These are phyloP conservation scores for Cerastis leucographa DNA, from an alignment of 2,888 invertebrate species.

Conservation along the genomic window DNA sequence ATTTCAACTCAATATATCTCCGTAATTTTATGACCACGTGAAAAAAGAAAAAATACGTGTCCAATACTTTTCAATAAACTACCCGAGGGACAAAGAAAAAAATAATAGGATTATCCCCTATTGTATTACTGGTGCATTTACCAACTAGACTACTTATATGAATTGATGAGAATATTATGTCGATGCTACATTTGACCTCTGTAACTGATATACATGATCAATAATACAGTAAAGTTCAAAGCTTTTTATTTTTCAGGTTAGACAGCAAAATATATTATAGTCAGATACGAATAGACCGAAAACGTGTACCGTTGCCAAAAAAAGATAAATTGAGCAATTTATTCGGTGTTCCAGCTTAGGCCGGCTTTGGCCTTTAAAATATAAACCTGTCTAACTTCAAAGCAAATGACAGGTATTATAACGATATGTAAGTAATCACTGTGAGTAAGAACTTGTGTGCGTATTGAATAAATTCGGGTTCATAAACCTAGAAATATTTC, in stretches of 20 bases:
- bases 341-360: constrained; percentile 65
- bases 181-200: not conserved
- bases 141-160: not conserved
- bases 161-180: not conserved
- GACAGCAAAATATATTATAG: constrained; percentile 63
- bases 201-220: constrained; percentile 5
- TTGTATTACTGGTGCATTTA: not conserved
- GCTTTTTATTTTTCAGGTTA: constrained; percentile 57
- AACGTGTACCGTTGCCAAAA: constrained; percentile 67
- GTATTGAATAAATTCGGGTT: constrained; percentile 25
- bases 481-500: constrained; percentile 15
- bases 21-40: no score
- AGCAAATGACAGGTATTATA: constrained; percentile 52
- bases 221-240: constrained; percentile 23
- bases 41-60: no score
- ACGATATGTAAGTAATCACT: constrained; percentile 39
- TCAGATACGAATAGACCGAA: constrained; percentile 63
- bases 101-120: no score
- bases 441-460: constrained; percentile 6
- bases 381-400: constrained; percentile 59
- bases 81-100: no score
- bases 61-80: no score
- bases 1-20: no score
- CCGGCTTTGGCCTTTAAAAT: constrained; percentile 62
- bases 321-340: constrained; percentile 70